Percentiles rank a stretch among this genome's conserved stretches.
Evolutionary conservation across 2,797 vertebrate genomes (phyloP).

Genomic region (Oryzias dopingdopingensis): DNA sequence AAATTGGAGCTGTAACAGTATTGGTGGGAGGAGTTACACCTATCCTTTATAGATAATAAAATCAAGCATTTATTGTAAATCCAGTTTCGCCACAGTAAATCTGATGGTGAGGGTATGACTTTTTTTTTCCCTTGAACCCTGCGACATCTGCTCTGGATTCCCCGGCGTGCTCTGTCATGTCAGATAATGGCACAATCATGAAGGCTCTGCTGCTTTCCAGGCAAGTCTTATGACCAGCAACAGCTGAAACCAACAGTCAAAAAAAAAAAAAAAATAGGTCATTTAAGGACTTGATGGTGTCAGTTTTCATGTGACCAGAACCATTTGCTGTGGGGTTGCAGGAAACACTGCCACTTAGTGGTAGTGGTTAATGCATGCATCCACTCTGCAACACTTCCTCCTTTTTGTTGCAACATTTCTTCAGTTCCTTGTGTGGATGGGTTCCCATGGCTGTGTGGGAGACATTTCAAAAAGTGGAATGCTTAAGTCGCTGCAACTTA

Average conservation of each 20-base stretch:
- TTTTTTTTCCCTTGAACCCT: neutral
- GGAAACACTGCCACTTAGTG: slow-evolving; percentile 38
- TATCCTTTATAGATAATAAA: neutral
- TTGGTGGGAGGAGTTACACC: neutral
- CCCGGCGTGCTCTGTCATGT: slow-evolving; percentile 1
- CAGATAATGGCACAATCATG: neutral
- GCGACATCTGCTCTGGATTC: neutral
- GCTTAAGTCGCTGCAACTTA: slow-evolving; percentile 3
- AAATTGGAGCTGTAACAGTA: too few relatives aligned
- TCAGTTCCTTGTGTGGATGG: neutral
- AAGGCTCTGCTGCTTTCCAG: neutral
- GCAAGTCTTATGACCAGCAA: slow-evolving; percentile 5
- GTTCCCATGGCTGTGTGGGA: neutral
- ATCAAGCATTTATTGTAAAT: slow-evolving; percentile 33
- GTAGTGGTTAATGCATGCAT: neutral
- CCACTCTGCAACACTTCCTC: too few relatives aligned
- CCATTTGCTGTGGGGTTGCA: neutral
- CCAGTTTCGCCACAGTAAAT: slow-evolving; percentile 4
- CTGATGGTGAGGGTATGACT: neutral
- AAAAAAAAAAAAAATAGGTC: slow-evolving; percentile 2
- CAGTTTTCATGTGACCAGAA: slow-evolving; percentile 28
- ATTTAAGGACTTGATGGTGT: slow-evolving; percentile 39
- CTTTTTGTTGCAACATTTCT: slow-evolving; percentile 25
- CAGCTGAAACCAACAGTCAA: neutral
- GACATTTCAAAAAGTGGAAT: slow-evolving; percentile 25